Base-by-base conservation (phyloP, 92 coral and sea anemone genomes). In the Paragorgia papillata region DNA sequence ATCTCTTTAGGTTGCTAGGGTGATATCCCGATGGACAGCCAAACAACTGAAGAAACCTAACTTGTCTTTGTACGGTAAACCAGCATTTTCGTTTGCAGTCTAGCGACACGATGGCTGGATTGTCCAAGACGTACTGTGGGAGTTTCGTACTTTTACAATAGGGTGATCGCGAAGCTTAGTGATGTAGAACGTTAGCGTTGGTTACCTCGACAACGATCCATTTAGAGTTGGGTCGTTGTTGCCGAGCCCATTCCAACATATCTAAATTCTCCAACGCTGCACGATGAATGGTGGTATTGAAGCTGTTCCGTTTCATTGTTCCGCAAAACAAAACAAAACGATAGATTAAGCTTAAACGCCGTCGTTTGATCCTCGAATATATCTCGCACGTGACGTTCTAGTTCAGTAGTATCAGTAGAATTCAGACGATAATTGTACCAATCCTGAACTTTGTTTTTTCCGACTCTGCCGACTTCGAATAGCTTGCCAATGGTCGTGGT, bases 401-500 rank as follows among this genome's bases (percentile, higher is more conserved):
- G 55, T 67, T 85, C 74, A 6, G 60, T 53, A n/a, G 82, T 53
- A 7, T 75, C 27, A 0, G 74, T 79, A 50, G 75, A 69, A 4
- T 66, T 62, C 0, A 84, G 65, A 1, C 82, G 66, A 17, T 57
- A 82, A 51, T 77, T 86, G 83, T n/a, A n/a, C n/a, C n/a, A n/a
- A n/a, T n/a, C n/a, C n/a, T n/a, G n/a, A n/a, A n/a, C n/a, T n/a
- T n/a, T n/a, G n/a, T n/a, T n/a, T n/a, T n/a, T n/a, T n/a, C n/a
- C n/a, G n/a, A n/a, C n/a, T n/a, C n/a, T 82, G 80, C 83, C 84
- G 80, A 0, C 83, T 76, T 0, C 86, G 80, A 49, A 81, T 82
- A 57, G 77, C 80, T 46, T 56, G 63, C 86, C 86, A 81, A 48
- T 86, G 86, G 10, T 39, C 49, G 4, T 43, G n/a, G n/a, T n/a